Base-by-base conservation (phyloP, 2,113 vertebrate genomes). In the Psephotus haematonotus region DNA sequence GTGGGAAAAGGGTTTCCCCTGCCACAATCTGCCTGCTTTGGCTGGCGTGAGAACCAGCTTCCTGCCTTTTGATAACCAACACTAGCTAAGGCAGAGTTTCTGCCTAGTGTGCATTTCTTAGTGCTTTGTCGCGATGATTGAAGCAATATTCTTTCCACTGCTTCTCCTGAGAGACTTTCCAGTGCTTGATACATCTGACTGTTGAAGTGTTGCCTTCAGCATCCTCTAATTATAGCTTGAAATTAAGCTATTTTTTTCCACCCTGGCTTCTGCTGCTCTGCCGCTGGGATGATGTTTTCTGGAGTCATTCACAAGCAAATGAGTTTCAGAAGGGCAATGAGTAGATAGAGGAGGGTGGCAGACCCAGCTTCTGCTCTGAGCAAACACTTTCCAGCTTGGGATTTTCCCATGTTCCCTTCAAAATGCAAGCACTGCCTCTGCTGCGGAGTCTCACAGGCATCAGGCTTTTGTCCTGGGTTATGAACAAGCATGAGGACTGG, bases 131-230 rank as follows among this genome's bases (percentile, higher is more conserved):
- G 0, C 72, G 82, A 2, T 37, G 72, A 69, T 28, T 92, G 93
- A 94, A 91, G 70, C 68, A 90, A 78, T 94, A 77, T 43, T 82
- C 55, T 94, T 95, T 92, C 95, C 83, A 91, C n/a, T 88, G 59
- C 35, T 83, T 75, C 71, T 96, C 82, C 71, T 92, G 79, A 95
- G 82, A 92, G 79, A 68, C 82, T 90, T 96, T 75, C 64, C 64
- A 95, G 82, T 12, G 31, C 44, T 74, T 79, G 60, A 88, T 92
- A 52, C 60, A 29, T 88, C 55, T 93, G 93, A 63, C 33, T 92
- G 44, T 69, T 92, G 86, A 88, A 91, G 86, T 86, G 90, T 87
- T 93, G 86, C 88, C 77, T 88, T 95, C 83, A 96, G 74, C 57
- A 84, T 95, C 90, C 88, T 84, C 63, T 76, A 92, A 90, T 93